Base-by-base conservation (phyloP, 1,140 invertebrate genomes). In the Caenorhabditis remanei region DNA sequence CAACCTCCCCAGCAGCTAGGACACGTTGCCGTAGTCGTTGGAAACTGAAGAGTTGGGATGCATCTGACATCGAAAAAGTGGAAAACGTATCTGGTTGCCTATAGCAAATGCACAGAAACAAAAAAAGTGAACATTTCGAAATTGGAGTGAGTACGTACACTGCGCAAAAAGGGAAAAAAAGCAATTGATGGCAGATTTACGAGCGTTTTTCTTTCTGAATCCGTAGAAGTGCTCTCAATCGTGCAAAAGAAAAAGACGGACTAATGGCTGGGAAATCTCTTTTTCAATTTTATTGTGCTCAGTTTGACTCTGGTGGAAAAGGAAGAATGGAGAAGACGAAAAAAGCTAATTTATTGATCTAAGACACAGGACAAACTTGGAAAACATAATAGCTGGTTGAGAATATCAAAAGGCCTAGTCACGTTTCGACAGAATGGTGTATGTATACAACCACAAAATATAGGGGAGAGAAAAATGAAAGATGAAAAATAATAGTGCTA, bases 101-200 rank as follows among this genome's bases (percentile, higher is more conserved):
- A 4, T 71, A n/a, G 19, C 40, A 16, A 71, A 46, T 32, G 4
- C 11, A 16, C 41, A 43, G 9, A 71, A 71, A 71, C 65, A 71
- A n/a, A 71, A 61, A 71, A 21, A 71, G 65, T 48, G 65, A 71
- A 71, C 65, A 71, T 71, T 71, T 43, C 16, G 65, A 43, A 71
- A 63, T 63, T 63, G 61, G 61, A 32, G 8, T 43, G 65, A 71
- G 41, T 71, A 71, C 5, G 40, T 6, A 48, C 65, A 46, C 65
- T 46, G 4, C 65, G 41, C 11, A 32, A 63, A 32, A 46, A 61
- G 43, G 65, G 43, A 71, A 71, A 71, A 71, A 71, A 71, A 71
- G 65, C 65, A 71, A 71, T 71, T 71, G 65, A 71, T 71, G 65
- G 65, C 65, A 71, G 65, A 71, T 71, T 71, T 71, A 71, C 65